Base-by-base conservation (phyloP, 2,113 vertebrate genomes). In the Podocnemis expansa region DNA sequence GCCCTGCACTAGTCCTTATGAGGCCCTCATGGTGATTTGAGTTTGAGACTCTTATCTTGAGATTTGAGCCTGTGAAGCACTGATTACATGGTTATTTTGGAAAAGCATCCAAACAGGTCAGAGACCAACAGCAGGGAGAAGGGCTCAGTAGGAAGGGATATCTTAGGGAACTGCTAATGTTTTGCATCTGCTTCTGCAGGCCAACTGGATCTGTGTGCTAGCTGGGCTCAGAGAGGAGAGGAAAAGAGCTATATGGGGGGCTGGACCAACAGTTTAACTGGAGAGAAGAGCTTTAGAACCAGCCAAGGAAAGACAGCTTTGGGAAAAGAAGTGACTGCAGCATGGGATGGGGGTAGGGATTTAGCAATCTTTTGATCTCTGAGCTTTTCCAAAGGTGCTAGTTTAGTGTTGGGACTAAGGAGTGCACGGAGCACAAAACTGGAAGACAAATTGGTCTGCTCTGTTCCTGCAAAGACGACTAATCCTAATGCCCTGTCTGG, bases 401-500 rank as follows among this genome's bases (percentile, higher is more conserved):
- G 0, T 70, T 83, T 55, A 55, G 19, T 8, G 22, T 79, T 56
- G 25, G 52, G 38, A 41, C n/a, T 13, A 67, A 67, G 24, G 13
- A 55, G 52, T 25, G 16, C 14, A n/a, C 5, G 24, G 38, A 16
- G 52, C 24, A 41, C n/a, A 55, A 83, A 86, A 93, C 7, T 3
- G 76, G 24, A 73, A 91, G 47, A 85, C 38, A 75, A 91, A 90
- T 8, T 88, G 88, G 86, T 91, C 80, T 87, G 83, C 73, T 81
- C 21, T 8, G 60, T 81, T 43, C 60, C 78, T 85, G 96, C 80
- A 92, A 96, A 96, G 82, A 70, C 47, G 82, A 7, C 29, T 4
- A 11, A 63, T 27, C 84, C 41, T 67, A 82, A 78, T 41, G 82
- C 24, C 56, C 67, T 2, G 0, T 38, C 49, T 92, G 86, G 75